These are phyloP conservation scores for Chromoteleia sp. DNA, from an alignment of 2,888 invertebrate genomes.

Conservation along the genomic window DNA sequence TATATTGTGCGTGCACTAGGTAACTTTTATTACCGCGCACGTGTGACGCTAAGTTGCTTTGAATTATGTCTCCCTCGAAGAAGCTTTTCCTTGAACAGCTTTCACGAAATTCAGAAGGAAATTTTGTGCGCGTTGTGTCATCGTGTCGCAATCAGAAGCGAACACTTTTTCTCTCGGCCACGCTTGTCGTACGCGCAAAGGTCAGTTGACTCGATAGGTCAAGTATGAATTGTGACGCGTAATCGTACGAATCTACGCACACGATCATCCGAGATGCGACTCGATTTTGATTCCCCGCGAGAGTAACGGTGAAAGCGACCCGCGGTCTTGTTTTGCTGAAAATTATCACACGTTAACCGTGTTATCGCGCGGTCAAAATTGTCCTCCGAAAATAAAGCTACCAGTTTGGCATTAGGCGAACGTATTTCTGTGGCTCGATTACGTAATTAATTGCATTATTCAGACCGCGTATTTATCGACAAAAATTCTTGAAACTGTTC, in stretches of 20 bases:
- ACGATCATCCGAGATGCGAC: not conserved
- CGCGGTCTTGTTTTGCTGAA: not conserved
- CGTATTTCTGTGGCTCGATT: no score
- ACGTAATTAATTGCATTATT: no score
- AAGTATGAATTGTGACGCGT: conserved; percentile 54
- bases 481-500: no score
- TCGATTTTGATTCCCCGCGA: not conserved
- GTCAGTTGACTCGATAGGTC: conserved; percentile 56
- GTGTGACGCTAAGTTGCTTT: no score
- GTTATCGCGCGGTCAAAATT: not conserved
- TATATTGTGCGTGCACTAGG: conserved; percentile 3
- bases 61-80: no score
- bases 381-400: no score
- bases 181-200: conserved; percentile 45
- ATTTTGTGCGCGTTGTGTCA: conserved; percentile 25
- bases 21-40: not conserved
- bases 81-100: conserved; percentile 7
- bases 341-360: not conserved
- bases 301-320: conserved; percentile 20
- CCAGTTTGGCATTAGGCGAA: no score
- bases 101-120: conserved; percentile 24
- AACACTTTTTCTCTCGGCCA: conserved; percentile 25
- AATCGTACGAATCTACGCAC: conserved; percentile 33
- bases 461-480: no score
- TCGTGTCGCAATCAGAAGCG: conserved; percentile 39